phyloP scores from a whole-genome alignment of 2,113 vertebrate species.

The Spizaetus ornatus region DNA sequence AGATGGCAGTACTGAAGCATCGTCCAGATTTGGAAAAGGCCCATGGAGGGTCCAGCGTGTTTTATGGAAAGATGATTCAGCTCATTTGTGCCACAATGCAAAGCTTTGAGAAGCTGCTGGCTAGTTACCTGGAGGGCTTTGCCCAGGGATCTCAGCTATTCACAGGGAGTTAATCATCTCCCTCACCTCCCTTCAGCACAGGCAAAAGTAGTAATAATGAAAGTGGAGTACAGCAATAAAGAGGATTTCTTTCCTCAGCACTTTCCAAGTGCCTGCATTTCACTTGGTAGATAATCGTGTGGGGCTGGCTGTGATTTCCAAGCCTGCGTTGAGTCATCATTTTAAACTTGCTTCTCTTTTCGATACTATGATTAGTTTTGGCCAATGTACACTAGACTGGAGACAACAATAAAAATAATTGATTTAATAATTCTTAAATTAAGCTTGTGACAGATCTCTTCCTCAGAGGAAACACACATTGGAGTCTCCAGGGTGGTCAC shows the following conservation, averaged over 20 bases:
- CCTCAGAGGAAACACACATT: neutral
- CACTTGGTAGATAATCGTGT: neutral
- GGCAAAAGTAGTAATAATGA: neutral
- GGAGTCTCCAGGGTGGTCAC: neutral
- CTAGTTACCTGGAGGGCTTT: neutral
- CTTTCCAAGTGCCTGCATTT: neutral
- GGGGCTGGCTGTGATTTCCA: neutral
- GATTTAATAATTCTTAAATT: neutral
- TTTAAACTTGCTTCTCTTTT: neutral
- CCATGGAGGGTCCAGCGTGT: neutral
- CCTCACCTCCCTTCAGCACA: neutral
- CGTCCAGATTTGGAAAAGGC: neutral
- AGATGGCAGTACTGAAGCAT: neutral
- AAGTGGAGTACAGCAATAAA: neutral
- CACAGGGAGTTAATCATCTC: neutral
- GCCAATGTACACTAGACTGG: neutral
- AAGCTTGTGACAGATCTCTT: neutral
- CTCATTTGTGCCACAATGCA: rapidly evolving
- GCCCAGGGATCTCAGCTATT: neutral
- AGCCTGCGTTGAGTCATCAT: neutral
- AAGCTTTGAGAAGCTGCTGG: neutral
- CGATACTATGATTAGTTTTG: neutral
- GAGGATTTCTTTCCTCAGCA: neutral
- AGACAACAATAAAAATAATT: neutral
- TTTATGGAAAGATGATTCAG: neutral